Evolutionary conservation across 2,797 vertebrate species (phyloP), one percentile per base, ranked within the genome.

Genomic region (Luscinia megarhynchos): DNA sequence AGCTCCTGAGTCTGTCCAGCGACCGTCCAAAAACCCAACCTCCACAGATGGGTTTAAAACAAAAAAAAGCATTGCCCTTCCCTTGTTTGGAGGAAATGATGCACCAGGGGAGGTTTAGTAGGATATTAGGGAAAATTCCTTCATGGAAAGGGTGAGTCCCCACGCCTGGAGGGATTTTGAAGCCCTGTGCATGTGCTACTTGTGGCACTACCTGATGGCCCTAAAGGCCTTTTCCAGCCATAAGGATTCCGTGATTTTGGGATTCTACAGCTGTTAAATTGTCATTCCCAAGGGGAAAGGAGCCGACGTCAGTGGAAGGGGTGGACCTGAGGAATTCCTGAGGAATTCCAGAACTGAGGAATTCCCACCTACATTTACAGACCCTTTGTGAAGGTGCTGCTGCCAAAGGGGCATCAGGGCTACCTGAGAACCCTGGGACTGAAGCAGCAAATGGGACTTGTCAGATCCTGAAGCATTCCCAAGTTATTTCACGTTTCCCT

Each of bases 401-500:
- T 43, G 85, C n/a, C 41, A 30, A 21, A 45, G 77, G 40, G 48
- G 36, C 50, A 13, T 2, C 40, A 4, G 48, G 40, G 17, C 13
- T 18, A 3, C 34, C 54, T 3, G 55, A 51, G 32, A 46, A 16
- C 40, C 72, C 72, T 9, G 1, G 18, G 11, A 10, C 54, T 7
- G 36, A 19, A 32, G 48, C 48, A 78, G 62, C 36, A 48, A 61
- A 11, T 1, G 4, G 38, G 67, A 61, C 15, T 12, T 8, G 46
- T 7, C 54, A 43, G 59, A 40, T 22, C n/a, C 55, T 26, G 1
- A 30, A 30, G 48, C 1, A 21, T n/a, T 10, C 53, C 46, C 4
- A 1, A 58, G 14, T 18, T 26, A 50, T 23, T 34, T 76, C 26
- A 0, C 1, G 3, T 59, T 82, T 61, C 15, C 68, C 19, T 15